Evolutionary conservation across 2,797 vertebrate genomes (phyloP).

Genomic region (Tokudaia muenninki): DNA sequence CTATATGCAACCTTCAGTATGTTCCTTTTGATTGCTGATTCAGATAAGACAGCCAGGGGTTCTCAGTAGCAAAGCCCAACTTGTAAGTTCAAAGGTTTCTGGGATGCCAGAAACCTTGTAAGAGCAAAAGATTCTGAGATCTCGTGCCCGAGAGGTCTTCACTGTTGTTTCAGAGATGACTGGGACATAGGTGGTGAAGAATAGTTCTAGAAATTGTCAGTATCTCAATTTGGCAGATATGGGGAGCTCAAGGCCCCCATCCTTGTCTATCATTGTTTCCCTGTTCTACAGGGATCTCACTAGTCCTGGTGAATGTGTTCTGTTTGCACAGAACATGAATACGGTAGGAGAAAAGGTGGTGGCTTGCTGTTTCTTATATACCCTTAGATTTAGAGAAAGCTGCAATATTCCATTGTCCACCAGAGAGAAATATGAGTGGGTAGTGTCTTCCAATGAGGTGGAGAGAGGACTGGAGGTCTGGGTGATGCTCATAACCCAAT

Average conservation of each 20-base stretch:
- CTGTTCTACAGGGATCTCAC: background rate
- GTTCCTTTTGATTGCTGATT: background rate
- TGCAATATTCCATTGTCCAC: background rate
- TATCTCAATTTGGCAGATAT: background rate
- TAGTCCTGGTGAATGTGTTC: fast-evolving
- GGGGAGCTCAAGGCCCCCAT: background rate
- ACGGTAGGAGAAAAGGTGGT: no score
- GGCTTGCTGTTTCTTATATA: background rate
- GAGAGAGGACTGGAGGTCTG: background rate
- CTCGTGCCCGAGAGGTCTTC: background rate
- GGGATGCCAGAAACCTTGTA: background rate
- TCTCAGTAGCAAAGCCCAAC: background rate
- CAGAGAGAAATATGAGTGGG: background rate
- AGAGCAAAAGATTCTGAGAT: background rate
- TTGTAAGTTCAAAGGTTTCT: background rate
- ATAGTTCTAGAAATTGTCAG: background rate
- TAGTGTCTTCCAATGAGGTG: background rate
- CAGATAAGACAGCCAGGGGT: fast-evolving
- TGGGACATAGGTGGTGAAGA: background rate
- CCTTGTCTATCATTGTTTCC: fast-evolving
- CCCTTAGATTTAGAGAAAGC: background rate
- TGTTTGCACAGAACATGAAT: fast-evolving
- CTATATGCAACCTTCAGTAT: no score
- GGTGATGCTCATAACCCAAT: background rate
- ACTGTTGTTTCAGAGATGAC: fast-evolving